Evolutionary conservation across 2,797 vertebrate species (phyloP).

Genomic region (Trematomus bernacchii): DNA sequence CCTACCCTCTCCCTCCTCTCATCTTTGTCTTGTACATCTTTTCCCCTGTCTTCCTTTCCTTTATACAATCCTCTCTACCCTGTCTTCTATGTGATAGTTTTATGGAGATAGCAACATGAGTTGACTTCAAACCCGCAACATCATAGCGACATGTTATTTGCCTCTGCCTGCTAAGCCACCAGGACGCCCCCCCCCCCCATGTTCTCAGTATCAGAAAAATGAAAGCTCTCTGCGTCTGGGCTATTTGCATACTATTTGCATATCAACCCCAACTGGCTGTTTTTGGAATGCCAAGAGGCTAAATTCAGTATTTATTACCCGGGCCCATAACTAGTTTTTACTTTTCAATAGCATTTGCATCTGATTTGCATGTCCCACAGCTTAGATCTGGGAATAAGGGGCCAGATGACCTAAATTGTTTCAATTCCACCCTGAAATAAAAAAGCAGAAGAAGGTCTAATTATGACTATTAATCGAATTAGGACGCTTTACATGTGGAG

Average conservation of each 20-base stretch:
- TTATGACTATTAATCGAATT: slow-evolving; percentile 85
- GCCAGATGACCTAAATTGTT: slow-evolving; percentile 86
- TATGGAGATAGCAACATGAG: slow-evolving; percentile 45
- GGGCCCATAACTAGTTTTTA: slow-evolving; percentile 81
- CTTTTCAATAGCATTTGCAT: slow-evolving; percentile 83
- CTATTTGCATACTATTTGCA: slow-evolving; percentile 88
- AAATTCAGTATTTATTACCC: slow-evolving; percentile 87
- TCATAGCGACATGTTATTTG: slow-evolving; percentile 50
- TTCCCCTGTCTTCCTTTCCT: slow-evolving; percentile 9
- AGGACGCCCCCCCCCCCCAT: slow-evolving; percentile 33
- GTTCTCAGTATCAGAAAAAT: slow-evolving; percentile 66
- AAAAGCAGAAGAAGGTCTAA: slow-evolving; percentile 72
- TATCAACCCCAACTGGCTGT: slow-evolving; percentile 82
- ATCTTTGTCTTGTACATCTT: slow-evolving; percentile 26
- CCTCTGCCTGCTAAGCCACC: slow-evolving; percentile 51
- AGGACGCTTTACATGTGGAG: slow-evolving; percentile 70
- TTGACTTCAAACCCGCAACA: slow-evolving; percentile 58
- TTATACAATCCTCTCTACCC: slow-evolving; percentile 5
- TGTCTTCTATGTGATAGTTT: slow-evolving; percentile 29
- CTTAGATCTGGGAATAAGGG: slow-evolving; percentile 81
- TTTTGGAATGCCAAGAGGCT: slow-evolving; percentile 86
- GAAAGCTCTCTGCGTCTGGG: slow-evolving; percentile 58
- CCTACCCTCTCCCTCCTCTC: slow-evolving; percentile 33
- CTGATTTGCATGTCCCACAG: slow-evolving; percentile 83
- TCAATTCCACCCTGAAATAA: slow-evolving; percentile 76